Conservation (phyloP, 2,888 invertebrate genomes). For the Drosophila macrospina region DNA sequence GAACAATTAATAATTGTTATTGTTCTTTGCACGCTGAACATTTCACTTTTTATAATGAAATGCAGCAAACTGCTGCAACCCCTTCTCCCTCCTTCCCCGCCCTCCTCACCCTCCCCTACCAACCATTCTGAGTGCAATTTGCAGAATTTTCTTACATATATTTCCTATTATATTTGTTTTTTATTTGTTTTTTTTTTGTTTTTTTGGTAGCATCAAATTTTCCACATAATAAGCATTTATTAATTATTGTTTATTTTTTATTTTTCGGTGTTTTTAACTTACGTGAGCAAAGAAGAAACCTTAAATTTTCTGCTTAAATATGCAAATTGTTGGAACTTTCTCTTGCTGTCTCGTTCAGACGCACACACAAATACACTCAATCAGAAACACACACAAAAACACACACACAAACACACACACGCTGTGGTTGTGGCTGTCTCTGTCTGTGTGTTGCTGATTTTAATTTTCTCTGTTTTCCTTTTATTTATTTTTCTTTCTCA, state of each 20-base stretch:
- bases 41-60: slow-evolving; percentile 13
- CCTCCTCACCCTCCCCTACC: background rate
- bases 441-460: slow-evolving; percentile 18
- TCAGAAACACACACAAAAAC: slow-evolving; percentile 3
- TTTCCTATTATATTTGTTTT: background rate
- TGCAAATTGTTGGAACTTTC: slow-evolving; percentile 29
- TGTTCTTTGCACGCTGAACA: slow-evolving; percentile 7
- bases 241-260: slow-evolving; percentile 17
- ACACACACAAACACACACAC: slow-evolving; percentile 1
- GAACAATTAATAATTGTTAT: background rate
- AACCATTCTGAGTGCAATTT: slow-evolving; percentile 34
- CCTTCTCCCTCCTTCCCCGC: background rate
- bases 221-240: slow-evolving; percentile 50
- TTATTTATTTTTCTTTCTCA: slow-evolving; percentile 5
- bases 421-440: slow-evolving; percentile 2
- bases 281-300: slow-evolving; percentile 50
- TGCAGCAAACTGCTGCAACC: background rate
- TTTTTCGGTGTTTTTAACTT: slow-evolving; percentile 46
- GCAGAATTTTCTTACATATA: background rate
- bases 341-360: slow-evolving; percentile 18
- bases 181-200: slow-evolving; percentile 12
- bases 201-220: slow-evolving; percentile 71
- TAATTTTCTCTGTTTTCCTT: slow-evolving; percentile 9
- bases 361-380: background rate
- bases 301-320: slow-evolving; percentile 20